Evolutionary conservation across 2,888 invertebrate species (phyloP).

Genomic region (Cosmia trapezina): DNA sequence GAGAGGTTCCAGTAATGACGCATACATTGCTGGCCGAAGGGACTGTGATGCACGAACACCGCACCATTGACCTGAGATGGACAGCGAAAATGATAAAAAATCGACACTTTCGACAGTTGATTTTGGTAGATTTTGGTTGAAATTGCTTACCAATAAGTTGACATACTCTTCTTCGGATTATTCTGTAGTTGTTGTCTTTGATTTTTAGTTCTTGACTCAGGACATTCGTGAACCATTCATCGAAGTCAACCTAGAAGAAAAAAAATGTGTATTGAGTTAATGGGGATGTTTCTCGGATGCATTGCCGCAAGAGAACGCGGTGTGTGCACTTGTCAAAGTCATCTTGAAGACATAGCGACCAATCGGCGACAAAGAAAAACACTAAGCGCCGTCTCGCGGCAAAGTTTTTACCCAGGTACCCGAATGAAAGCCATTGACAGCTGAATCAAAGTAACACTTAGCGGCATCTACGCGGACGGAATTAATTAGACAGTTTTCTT

Average conservation of each 20-base stretch:
- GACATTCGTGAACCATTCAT: constrained; percentile 96
- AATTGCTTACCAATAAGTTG: constrained; percentile 93
- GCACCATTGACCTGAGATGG: constrained; percentile 91
- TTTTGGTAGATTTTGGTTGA: neutral
- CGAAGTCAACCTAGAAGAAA: constrained; percentile 94
- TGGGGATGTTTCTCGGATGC: too few relatives aligned
- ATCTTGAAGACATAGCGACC: too few relatives aligned
- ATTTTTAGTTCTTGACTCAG: constrained; percentile 95
- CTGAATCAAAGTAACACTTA: too few relatives aligned
- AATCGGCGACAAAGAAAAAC: too few relatives aligned
- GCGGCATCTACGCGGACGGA: too few relatives aligned
- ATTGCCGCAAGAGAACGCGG: too few relatives aligned
- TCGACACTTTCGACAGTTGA: accelerated
- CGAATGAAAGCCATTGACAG: too few relatives aligned
- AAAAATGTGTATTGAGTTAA: neutral
- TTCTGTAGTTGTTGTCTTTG: constrained; percentile 95
- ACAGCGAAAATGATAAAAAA: neutral
- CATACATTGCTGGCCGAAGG: constrained; percentile 95
- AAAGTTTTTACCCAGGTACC: too few relatives aligned
- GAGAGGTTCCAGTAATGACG: constrained; percentile 93
- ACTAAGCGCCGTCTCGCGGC: too few relatives aligned
- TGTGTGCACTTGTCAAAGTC: too few relatives aligned
- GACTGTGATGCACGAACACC: constrained; percentile 95
- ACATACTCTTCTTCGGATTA: constrained; percentile 95
- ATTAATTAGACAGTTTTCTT: too few relatives aligned